Conservation (phyloP, 1,140 invertebrate species). For the Heliothis virescens region DNA sequence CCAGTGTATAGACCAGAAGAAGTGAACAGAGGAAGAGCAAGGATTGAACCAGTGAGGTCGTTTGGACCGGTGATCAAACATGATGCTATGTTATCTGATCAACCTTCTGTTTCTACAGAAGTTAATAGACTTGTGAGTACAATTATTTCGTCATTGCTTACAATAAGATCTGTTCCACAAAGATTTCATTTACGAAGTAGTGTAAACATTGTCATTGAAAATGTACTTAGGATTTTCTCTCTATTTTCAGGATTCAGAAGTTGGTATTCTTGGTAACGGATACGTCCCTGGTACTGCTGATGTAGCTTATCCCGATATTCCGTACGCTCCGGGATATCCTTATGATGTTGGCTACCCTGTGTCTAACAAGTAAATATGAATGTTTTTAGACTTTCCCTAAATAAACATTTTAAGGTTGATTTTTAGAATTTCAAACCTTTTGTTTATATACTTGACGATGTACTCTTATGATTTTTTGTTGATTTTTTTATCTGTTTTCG, state of each 20-base stretch:
- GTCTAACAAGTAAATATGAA: slow-evolving; percentile 62
- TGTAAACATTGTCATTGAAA: too few species aligned
- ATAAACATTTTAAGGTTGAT: too few species aligned
- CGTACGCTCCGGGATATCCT: slow-evolving; percentile 76
- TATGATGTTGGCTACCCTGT: slow-evolving; percentile 67
- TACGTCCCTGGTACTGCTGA: slow-evolving; percentile 64
- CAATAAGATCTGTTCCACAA: neutral
- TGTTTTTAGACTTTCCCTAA: neutral
- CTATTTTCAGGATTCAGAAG: slow-evolving; percentile 68
- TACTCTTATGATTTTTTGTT: neutral
- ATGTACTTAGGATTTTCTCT: neutral
- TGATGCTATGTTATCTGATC: slow-evolving; percentile 75
- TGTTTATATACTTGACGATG: neutral
- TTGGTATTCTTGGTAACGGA: slow-evolving; percentile 59
- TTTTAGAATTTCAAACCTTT: neutral
- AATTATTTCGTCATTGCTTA: neutral
- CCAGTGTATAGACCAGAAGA: slow-evolving; percentile 74
- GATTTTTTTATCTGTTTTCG: neutral
- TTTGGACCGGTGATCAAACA: slow-evolving; percentile 66
- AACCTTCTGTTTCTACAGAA: slow-evolving; percentile 63
- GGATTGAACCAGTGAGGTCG: slow-evolving; percentile 69
- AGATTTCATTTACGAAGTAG: neutral
- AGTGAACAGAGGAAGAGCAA: slow-evolving; percentile 63
- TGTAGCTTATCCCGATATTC: slow-evolving; percentile 77
- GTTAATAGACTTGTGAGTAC: slow-evolving; percentile 73